Conservation (phyloP, 2,888 invertebrate genomes). For the Xylota sylvarum region DNA sequence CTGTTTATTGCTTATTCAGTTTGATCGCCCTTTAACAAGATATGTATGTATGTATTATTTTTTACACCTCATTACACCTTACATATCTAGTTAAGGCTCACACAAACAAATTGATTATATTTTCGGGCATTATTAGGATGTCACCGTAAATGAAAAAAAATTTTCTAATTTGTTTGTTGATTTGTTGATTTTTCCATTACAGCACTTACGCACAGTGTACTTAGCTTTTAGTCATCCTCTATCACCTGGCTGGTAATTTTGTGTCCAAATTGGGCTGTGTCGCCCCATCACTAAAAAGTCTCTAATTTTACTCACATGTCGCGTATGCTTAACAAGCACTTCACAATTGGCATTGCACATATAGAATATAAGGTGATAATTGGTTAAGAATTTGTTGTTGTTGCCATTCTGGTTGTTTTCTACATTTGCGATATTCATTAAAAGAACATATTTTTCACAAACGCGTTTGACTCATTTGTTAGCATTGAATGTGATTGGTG, state of each 20-base stretch:
- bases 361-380: slow-evolving; percentile 48
- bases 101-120: background rate
- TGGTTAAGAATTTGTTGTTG: slow-evolving; percentile 50
- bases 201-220: background rate
- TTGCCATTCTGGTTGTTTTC: background rate
- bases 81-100: background rate
- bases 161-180: background rate
- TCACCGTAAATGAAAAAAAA: background rate
- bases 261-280: background rate
- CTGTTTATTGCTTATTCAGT: background rate
- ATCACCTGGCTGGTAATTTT: slow-evolving; percentile 3
- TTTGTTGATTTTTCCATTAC: slow-evolving; percentile 1
- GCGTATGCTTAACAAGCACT: slow-evolving; percentile 42
- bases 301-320: slow-evolving; percentile 45
- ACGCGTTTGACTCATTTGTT: slow-evolving; percentile 30
- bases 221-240: background rate
- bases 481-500: slow-evolving; percentile 27
- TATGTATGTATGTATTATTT: too few species aligned
- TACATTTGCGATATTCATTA: slow-evolving; percentile 24
- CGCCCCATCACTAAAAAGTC: slow-evolving; percentile 16
- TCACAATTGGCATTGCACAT: slow-evolving; percentile 47
- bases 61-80: background rate
- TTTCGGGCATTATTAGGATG: background rate
- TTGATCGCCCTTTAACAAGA: background rate
- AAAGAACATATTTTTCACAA: slow-evolving; percentile 11